Base-by-base conservation (phyloP, 1,140 invertebrate genomes). In the Zophobas morio region DNA sequence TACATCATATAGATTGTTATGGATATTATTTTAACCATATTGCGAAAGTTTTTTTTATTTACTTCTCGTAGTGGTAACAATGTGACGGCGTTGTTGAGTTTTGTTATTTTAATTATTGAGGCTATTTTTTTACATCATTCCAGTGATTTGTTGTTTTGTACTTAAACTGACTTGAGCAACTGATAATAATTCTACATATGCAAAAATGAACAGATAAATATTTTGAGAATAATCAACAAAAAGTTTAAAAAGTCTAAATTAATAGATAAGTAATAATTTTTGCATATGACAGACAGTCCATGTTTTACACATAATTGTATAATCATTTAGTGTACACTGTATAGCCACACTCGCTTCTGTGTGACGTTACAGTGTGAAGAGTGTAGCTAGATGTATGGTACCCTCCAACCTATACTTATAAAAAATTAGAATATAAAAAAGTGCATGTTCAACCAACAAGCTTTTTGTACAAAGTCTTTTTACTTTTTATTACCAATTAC, bases 371-470 rank as follows among this genome's bases (percentile, higher is more conserved):
- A 81, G 81, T 82, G 81, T 76, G 53, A 78, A 72, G 56, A 80
- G 81, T 80, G 81, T 85, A 84, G 85, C 82, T 86, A 85, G 84
- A 84, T 84, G 84, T 85, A 81, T 86, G 82, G 82, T 84, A 85
- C 84, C 85, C 85, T 86, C 85, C 85, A 86, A 84, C 83, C 82
- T 81, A 82, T 81, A 82, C 75, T 76, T 82, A 83, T 82, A 84
- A 82, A 83, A 81, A 82, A 76, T 83, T 85, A 86, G 84, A 83
- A 82, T 81, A 84, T 84, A 83, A 83, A 39, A 71, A 73, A 79
- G 78, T 84, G 84, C 84, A 85, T 85, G 84, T 84, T 80, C 82
- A 85, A 81, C 80, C 78, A 79, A 84, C 81, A 84, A 81, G 85
- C 85, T 85, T 85, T 84, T 85, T 86, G 84, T 86, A 86, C 84